These are phyloP conservation scores for Drosophila melanica DNA, from an alignment of 1,140 invertebrate genomes.

Conservation along the genomic window DNA sequence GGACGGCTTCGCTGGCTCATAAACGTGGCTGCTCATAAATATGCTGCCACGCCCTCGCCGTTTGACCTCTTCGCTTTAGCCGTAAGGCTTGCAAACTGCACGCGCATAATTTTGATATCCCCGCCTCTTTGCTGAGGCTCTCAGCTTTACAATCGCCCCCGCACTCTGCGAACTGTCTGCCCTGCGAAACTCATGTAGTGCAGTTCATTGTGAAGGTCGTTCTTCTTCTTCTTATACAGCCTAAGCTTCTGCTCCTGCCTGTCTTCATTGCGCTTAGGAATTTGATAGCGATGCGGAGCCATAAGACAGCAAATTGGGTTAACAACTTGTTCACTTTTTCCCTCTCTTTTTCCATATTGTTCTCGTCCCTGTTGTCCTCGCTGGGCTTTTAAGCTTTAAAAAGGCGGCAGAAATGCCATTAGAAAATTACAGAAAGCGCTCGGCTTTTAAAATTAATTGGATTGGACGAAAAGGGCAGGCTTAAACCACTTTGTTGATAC, in stretches of 20 bases:
- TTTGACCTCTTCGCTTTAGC: slow-evolving; percentile 38
- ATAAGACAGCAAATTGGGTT: slow-evolving; percentile 67
- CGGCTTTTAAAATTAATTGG: slow-evolving; percentile 34
- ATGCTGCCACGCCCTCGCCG: slow-evolving; percentile 21
- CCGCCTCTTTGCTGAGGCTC: slow-evolving; percentile 15
- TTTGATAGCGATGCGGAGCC: slow-evolving; percentile 49
- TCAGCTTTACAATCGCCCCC: slow-evolving; percentile 10
- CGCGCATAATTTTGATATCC: slow-evolving; percentile 61
- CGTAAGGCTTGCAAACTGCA: slow-evolving; percentile 66
- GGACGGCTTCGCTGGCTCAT: slow-evolving; percentile 20
- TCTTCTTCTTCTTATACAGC: slow-evolving; percentile 3
- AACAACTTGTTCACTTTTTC: slow-evolving; percentile 47
- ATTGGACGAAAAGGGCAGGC: slow-evolving; percentile 8
- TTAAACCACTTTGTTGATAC: background rate
- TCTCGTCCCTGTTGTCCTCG: slow-evolving; percentile 10
- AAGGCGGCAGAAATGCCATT: slow-evolving; percentile 35
- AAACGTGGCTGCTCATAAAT: slow-evolving; percentile 69
- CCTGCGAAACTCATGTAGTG: slow-evolving; percentile 41
- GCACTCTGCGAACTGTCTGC: background rate
- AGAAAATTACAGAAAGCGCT: slow-evolving; percentile 31
- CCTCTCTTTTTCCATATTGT: background rate
- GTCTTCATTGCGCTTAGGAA: slow-evolving; percentile 53
- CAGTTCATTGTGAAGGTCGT: slow-evolving; percentile 59
- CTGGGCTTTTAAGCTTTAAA: slow-evolving; percentile 30
- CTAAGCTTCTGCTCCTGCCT: slow-evolving; percentile 14